Conservation (phyloP, 2,113 vertebrate species). For the Vanacampus margaritifer region DNA sequence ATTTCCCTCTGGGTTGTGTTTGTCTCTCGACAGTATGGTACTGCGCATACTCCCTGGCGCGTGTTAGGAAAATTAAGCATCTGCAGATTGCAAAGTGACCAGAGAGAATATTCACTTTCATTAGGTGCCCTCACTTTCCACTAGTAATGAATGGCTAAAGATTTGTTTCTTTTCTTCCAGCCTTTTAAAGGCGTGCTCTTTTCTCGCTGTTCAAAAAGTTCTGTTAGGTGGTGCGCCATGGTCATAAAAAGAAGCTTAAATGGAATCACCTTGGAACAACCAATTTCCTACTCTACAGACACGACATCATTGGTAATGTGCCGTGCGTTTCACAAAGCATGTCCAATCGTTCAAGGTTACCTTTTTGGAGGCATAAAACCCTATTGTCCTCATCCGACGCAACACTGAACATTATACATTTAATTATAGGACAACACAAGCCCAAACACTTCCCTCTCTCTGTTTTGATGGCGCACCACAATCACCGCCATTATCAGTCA, state of each 20-base stretch:
- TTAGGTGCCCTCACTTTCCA: conserved; percentile 61
- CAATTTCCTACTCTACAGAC: conserved; percentile 25
- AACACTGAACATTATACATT: conserved; percentile 59
- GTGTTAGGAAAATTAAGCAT: conserved; percentile 73
- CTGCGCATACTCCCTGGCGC: conserved; percentile 63
- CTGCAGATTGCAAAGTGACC: conserved; percentile 58
- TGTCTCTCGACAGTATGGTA: conserved; percentile 68
- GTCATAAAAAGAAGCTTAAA: conserved; percentile 20
- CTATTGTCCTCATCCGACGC: conserved; percentile 56
- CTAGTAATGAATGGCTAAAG: conserved; percentile 56
- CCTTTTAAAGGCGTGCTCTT: conserved; percentile 63
- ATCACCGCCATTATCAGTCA: conserved; percentile 55
- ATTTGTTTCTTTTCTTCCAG: conserved; percentile 36
- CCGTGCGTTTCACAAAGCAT: conserved; percentile 53
- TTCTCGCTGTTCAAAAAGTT: conserved; percentile 30
- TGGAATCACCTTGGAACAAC: conserved; percentile 57
- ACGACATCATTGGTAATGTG: conserved; percentile 38
- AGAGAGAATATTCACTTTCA: conserved; percentile 70
- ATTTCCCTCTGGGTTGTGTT: conserved; percentile 76
- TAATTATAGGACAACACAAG: conserved; percentile 66
- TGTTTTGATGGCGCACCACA: conserved; percentile 54
- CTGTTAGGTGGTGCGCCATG: conserved; percentile 30
- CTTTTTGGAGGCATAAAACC: conserved; percentile 49
- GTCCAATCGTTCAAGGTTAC: conserved; percentile 67
- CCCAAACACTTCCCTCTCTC: conserved; percentile 44